Conservation (phyloP, 1,140 invertebrate species). For the Neomicropteryx cornuta region DNA sequence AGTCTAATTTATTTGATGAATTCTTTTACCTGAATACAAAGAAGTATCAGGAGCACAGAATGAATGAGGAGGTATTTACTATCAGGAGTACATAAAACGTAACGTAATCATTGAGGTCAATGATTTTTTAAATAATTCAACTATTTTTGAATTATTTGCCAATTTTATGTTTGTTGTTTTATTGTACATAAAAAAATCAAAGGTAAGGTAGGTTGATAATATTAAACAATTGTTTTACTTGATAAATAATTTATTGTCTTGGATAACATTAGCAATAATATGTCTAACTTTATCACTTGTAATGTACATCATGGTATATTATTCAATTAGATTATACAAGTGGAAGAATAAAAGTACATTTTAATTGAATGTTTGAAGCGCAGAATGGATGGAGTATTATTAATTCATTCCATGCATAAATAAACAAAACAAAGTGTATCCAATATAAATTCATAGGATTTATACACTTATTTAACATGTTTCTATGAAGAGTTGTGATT, state of each 20-base stretch:
- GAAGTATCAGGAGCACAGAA: background rate
- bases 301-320: constrained; percentile 7
- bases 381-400: no score
- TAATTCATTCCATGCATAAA: constrained; percentile 28
- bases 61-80: background rate
- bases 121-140: background rate
- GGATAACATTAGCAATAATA: constrained; percentile 37
- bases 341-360: constrained; percentile 8
- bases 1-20: background rate
- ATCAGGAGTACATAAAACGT: no score
- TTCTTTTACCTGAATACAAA: background rate
- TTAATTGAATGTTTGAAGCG: constrained; percentile 15
- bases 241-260: constrained; percentile 47
- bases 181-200: no score
- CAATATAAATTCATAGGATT: constrained; percentile 18
- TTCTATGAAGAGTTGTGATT: constrained; percentile 31
- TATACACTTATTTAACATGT: constrained; percentile 11
- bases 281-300: constrained; percentile 23
- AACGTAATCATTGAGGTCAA: background rate
- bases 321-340: background rate
- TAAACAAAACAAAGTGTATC: no score
- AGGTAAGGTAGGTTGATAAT: no score
- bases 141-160: background rate
- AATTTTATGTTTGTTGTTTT: background rate
- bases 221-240: no score